Conservation (phyloP, 1,140 invertebrate genomes). For the Drosophila takahashii region DNA sequence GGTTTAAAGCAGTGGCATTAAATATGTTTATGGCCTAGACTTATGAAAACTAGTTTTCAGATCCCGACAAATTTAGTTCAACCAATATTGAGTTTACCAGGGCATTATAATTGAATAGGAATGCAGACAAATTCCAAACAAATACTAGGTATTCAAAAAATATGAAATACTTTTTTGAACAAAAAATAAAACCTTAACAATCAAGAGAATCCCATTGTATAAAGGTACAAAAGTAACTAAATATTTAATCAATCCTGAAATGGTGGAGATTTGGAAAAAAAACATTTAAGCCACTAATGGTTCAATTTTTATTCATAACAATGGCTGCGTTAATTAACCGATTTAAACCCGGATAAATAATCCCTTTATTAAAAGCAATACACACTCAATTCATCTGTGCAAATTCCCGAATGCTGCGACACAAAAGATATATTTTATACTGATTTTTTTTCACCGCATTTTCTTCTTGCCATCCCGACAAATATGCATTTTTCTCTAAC, state of each 20-base stretch:
- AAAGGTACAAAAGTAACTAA: constrained; percentile 5
- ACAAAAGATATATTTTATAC: constrained; percentile 32
- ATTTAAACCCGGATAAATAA: constrained; percentile 29
- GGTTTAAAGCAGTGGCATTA: no score
- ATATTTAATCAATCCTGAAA: background rate
- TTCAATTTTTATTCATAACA: constrained; percentile 17
- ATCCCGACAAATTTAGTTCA: background rate
- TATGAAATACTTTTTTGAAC: background rate
- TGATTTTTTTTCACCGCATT: constrained; percentile 19
- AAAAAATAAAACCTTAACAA: background rate
- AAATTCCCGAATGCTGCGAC: constrained; percentile 4
- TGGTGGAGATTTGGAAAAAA: background rate
- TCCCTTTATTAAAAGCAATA: constrained; percentile 38
- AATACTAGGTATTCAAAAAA: background rate
- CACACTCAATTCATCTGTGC: constrained; percentile 20
- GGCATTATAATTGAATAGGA: background rate
- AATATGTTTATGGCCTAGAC: no score
- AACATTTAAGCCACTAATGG: constrained; percentile 14
- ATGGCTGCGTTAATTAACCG: constrained; percentile 37
- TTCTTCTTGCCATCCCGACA: constrained; percentile 8
- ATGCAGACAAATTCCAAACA: background rate
- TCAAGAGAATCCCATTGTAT: background rate
- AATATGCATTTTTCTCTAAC: constrained; percentile 45
- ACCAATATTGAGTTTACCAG: background rate
- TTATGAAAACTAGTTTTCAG: no score